phyloP scores from a whole-genome alignment of 2,113 vertebrate species.

The Pelobates fuscus region DNA sequence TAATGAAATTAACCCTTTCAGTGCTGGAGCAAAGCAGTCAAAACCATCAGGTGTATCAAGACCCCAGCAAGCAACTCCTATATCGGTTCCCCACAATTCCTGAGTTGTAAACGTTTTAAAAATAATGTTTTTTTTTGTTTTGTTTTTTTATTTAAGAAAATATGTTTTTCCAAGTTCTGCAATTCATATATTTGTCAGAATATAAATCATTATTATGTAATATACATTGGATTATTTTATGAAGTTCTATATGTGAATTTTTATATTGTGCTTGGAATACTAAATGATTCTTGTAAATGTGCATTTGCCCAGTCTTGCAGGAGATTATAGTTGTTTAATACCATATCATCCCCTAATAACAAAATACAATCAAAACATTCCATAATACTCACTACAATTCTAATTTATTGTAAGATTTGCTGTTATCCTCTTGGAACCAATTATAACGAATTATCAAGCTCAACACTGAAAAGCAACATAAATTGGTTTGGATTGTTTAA shows the following conservation, averaged over 20 bases:
- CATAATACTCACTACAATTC: constrained; percentile 32
- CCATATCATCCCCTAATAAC: constrained; percentile 20
- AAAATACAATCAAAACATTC: constrained; percentile 10
- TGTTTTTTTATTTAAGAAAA: too few species aligned
- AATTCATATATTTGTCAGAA: too few species aligned
- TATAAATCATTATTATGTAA: too few species aligned
- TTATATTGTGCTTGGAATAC: neutral
- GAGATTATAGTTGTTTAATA: constrained; percentile 40
- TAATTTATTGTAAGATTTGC: constrained; percentile 29
- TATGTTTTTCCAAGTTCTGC: too few species aligned
- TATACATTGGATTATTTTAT: neutral
- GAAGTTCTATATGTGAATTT: constrained; percentile 1
- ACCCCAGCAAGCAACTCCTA: too few species aligned
- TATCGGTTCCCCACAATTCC: too few species aligned
- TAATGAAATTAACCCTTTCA: too few species aligned
- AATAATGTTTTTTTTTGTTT: too few species aligned
- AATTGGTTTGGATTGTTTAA: neutral
- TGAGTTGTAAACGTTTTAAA: too few species aligned
- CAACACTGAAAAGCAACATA: constrained; percentile 23
- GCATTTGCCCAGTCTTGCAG: neutral
- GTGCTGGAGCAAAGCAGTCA: too few species aligned
- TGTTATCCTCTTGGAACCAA: constrained; percentile 38
- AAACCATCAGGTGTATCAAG: too few species aligned
- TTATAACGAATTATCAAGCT: constrained; percentile 30
- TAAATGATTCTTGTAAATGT: constrained; percentile 6